Conservation (phyloP, 2,113 vertebrate species). For the Stegastes partitus region DNA sequence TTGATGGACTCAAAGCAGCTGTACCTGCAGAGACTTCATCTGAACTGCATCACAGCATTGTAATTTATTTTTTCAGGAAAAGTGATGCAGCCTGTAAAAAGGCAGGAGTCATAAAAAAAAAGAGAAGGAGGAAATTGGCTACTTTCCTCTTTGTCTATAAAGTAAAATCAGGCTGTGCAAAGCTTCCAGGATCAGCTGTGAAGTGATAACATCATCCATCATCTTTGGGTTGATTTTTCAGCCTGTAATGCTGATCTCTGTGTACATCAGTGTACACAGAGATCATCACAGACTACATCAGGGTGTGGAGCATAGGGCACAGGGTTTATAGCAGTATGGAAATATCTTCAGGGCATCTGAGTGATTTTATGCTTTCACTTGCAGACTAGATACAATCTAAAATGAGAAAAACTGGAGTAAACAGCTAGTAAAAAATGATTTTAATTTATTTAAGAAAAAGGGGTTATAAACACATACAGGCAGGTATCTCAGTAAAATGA, state of each 20-base stretch:
- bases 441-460: conserved; percentile 68
- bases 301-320: neutral
- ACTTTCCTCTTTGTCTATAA: conserved; percentile 39
- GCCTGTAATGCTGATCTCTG: neutral
- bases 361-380: neutral
- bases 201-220: conserved; percentile 51
- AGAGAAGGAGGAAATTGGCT: conserved; percentile 61
- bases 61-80: conserved; percentile 66
- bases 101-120: conserved; percentile 56
- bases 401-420: neutral
- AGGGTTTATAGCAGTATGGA: neutral
- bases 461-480: conserved; percentile 46
- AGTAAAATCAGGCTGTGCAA: conserved; percentile 79
- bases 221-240: neutral
- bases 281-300: too few relatives aligned
- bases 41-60: conserved; percentile 8
- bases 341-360: neutral
- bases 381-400: neutral
- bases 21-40: conserved; percentile 16
- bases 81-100: conserved; percentile 49
- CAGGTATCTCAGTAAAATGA: conserved; percentile 15
- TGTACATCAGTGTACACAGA: too few relatives aligned
- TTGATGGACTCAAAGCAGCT: neutral
- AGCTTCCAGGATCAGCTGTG: conserved; percentile 63
- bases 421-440: conserved; percentile 46